Conservation (phyloP, 2,797 vertebrate genomes). For the Muscicapa striata region DNA sequence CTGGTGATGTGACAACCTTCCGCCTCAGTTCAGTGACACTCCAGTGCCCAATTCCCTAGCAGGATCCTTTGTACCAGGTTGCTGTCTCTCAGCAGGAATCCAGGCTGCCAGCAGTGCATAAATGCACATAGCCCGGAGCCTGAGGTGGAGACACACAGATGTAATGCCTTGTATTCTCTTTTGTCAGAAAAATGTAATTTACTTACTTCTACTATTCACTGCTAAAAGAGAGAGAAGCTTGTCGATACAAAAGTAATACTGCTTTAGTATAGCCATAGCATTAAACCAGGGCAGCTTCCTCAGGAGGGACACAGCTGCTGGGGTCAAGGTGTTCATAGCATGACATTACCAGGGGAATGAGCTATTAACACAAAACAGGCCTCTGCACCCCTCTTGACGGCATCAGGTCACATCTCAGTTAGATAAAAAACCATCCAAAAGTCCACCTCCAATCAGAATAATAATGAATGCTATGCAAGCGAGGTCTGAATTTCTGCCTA, state of each 20-base stretch:
- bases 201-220: not conserved
- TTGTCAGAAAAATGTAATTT: not conserved
- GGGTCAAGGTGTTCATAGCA: not conserved
- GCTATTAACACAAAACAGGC: not conserved
- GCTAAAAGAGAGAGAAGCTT: not conserved
- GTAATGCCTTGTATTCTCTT: not conserved
- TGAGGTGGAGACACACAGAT: not conserved
- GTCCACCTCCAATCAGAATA: not conserved
- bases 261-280: not conserved
- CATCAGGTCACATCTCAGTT: not conserved
- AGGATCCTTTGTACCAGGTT: not conserved
- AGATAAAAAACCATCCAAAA: not conserved
- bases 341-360: not conserved
- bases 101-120: not conserved
- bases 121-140: not conserved
- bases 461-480: accelerated
- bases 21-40: not conserved
- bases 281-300: not conserved
- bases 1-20: accelerated
- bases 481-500: not conserved
- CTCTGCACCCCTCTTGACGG: not conserved
- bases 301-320: not conserved
- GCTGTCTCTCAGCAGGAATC: not conserved
- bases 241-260: not conserved
- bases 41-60: not conserved